A percentile compares a stretch with the other conserved stretches of the same genome.
Evolutionary conservation across 2,888 invertebrate species (phyloP).

Genomic region (Scrobipalpa atriplicella): DNA sequence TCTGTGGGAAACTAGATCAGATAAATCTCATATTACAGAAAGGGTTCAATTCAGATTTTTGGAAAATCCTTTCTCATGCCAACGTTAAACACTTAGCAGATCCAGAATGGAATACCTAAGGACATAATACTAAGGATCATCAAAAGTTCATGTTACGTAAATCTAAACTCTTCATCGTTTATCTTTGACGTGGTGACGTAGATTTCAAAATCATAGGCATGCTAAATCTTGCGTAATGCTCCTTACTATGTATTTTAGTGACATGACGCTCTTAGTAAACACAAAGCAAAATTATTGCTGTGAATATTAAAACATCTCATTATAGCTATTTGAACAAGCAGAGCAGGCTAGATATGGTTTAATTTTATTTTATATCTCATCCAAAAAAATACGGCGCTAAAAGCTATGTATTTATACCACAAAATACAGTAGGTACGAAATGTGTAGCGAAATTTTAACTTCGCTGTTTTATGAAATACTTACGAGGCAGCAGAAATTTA

Average conservation of each 20-base stretch:
- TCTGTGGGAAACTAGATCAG: slow-evolving; percentile 1
- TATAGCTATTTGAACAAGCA: background rate
- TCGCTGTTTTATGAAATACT: background rate
- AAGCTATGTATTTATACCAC: too few relatives aligned
- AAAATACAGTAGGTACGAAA: too few relatives aligned
- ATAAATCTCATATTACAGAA: background rate
- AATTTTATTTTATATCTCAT: background rate
- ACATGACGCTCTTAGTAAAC: background rate
- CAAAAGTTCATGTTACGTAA: background rate
- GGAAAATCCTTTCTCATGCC: too few relatives aligned
- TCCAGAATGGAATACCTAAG: background rate
- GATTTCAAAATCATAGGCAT: slow-evolving; percentile 1
- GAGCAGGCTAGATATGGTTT: background rate
- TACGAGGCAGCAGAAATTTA: background rate
- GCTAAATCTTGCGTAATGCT: background rate
- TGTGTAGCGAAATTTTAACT: background rate
- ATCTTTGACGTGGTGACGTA: background rate
- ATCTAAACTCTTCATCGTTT: background rate
- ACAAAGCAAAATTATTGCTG: background rate
- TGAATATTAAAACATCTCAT: background rate
- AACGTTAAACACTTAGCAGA: too few relatives aligned
- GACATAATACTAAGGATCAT: background rate
- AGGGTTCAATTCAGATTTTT: too few relatives aligned
- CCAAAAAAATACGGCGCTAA: too few relatives aligned
- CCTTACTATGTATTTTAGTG: background rate